Conservation (phyloP, 2,888 invertebrate species). For the Hymenopus coronatus region DNA sequence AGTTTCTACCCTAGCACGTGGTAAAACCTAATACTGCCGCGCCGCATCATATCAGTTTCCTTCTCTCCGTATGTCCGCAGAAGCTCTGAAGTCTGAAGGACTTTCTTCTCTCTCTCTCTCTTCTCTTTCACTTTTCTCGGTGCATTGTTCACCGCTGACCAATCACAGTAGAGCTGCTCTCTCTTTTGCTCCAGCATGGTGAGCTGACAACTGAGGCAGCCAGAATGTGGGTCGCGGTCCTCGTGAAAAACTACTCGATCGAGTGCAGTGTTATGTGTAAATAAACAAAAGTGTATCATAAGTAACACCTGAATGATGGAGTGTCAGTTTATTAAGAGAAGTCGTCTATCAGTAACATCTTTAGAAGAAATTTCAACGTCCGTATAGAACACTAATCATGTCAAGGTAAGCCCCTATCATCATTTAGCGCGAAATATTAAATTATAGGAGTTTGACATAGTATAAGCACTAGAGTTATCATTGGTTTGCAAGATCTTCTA, state of each 20-base stretch:
- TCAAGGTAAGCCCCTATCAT: neutral
- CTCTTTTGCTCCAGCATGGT: neutral
- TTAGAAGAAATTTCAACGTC: neutral
- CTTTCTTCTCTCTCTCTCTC: neutral
- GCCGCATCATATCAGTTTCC: neutral
- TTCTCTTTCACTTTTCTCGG: neutral
- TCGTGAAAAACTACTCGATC: neutral
- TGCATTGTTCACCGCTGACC: neutral
- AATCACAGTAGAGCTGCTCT: neutral
- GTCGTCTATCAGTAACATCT: neutral
- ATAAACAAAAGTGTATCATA: neutral
- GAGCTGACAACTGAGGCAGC: neutral
- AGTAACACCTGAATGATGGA: neutral
- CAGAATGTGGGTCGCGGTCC: neutral
- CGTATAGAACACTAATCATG: neutral
- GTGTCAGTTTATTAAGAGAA: neutral
- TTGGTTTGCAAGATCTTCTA: too few species aligned
- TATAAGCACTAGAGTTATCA: too few species aligned
- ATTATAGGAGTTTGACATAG: neutral
- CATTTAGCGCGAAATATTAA: neutral
- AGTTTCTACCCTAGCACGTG: neutral
- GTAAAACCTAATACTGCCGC: neutral
- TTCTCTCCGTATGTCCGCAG: neutral
- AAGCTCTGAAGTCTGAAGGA: neutral
- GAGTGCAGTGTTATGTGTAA: neutral